Conservation (phyloP, 2,888 invertebrate genomes). For the Chouioia cunea region DNA sequence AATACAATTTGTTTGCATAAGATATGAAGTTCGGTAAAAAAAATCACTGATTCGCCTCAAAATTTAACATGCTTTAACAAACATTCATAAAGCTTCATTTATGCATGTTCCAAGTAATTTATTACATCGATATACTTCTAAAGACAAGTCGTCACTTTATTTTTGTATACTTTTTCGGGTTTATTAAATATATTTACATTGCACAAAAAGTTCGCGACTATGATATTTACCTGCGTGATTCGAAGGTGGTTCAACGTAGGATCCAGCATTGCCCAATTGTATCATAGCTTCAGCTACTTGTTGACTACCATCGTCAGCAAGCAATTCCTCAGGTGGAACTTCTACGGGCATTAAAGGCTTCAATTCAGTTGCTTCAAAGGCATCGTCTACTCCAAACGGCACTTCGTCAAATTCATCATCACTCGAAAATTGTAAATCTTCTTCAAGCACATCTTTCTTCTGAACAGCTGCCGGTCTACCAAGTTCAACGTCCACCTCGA, state of each 20-base stretch:
- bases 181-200: too few relatives aligned
- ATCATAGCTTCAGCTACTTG: slow-evolving; percentile 85
- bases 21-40: too few relatives aligned
- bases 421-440: slow-evolving; percentile 81
- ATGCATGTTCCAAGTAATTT: too few relatives aligned
- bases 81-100: too few relatives aligned
- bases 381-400: slow-evolving; percentile 71
- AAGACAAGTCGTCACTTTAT: too few relatives aligned
- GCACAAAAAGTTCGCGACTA: too few relatives aligned
- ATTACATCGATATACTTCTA: too few relatives aligned
- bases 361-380: slow-evolving; percentile 63
- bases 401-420: slow-evolving; percentile 78
- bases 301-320: slow-evolving; percentile 74
- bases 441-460: slow-evolving; percentile 80
- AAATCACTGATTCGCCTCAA: too few relatives aligned
- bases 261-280: slow-evolving; percentile 78
- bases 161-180: too few relatives aligned
- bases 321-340: slow-evolving; percentile 58
- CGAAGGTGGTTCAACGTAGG: slow-evolving; percentile 68
- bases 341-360: slow-evolving; percentile 61
- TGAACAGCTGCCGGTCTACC: slow-evolving; percentile 69
- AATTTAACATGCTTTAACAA: too few relatives aligned
- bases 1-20: too few relatives aligned
- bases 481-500: slow-evolving; percentile 60
- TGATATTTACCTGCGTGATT: slow-evolving; percentile 61